A percentile compares a stretch with the other conserved stretches of the same genome.
These are phyloP conservation scores for Synanthedon myopaeformis DNA, from an alignment of 2,888 invertebrate genomes.

Conservation along the genomic window DNA sequence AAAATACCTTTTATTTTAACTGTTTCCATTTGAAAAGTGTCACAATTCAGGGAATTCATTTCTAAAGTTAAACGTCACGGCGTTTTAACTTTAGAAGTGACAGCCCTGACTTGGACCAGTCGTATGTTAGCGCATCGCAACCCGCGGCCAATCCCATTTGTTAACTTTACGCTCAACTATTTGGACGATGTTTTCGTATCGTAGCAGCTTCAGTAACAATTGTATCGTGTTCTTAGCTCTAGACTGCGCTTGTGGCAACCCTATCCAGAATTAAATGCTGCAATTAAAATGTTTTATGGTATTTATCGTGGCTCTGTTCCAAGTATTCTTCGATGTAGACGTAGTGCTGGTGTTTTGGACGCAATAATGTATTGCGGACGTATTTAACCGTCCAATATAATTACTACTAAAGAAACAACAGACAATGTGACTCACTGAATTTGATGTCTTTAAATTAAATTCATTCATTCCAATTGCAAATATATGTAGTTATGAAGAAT, in stretches of 20 bases:
- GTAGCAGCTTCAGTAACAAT: background rate
- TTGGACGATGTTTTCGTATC: slow-evolving; percentile 22
- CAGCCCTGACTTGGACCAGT: slow-evolving; percentile 19
- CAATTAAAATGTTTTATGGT: background rate
- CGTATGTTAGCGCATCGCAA: slow-evolving; percentile 32
- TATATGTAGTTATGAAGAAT: no score
- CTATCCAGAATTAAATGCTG: background rate
- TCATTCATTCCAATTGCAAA: no score
- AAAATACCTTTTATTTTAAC: no score
- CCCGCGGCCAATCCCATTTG: slow-evolving; percentile 54
- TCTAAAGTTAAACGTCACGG: no score
- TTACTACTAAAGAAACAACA: no score
- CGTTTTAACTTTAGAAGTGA: background rate
- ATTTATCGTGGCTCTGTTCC: background rate
- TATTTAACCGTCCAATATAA: no score
- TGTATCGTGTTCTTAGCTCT: background rate
- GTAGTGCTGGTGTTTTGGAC: background rate
- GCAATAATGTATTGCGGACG: no score
- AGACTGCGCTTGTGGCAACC: background rate
- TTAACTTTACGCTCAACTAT: slow-evolving; percentile 60
- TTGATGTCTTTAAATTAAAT: no score
- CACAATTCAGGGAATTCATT: no score
- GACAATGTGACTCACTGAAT: no score
- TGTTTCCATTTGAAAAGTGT: no score
- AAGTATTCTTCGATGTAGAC: background rate